Evolutionary conservation across 2,113 vertebrate genomes (phyloP).

Genomic region (Equus quagga): DNA sequence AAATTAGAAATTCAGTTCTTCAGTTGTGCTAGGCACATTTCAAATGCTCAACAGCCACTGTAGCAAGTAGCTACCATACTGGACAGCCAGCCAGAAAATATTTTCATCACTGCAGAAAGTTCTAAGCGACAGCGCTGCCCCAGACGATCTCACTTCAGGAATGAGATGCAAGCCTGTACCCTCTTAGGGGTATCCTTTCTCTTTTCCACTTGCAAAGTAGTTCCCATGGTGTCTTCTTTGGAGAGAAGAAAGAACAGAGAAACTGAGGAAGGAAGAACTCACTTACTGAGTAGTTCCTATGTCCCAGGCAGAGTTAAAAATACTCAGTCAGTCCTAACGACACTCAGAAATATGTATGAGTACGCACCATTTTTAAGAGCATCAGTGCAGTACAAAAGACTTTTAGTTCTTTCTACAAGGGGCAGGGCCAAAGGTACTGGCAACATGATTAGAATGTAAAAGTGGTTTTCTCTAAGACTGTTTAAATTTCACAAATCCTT

Average conservation of each 20-base stretch:
- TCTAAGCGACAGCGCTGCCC: neutral
- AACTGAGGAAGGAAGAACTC: neutral
- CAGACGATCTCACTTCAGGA: neutral
- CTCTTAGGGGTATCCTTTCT: neutral
- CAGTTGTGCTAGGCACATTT: neutral
- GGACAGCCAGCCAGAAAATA: neutral
- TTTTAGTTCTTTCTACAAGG: neutral
- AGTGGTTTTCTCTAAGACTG: neutral
- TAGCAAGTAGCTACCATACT: neutral
- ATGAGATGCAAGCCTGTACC: neutral
- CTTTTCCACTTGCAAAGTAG: neutral
- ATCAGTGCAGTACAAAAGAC: neutral
- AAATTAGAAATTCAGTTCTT: neutral
- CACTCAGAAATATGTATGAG: neutral
- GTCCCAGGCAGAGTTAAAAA: neutral
- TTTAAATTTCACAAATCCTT: conserved; percentile 12
- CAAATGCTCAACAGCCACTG: neutral
- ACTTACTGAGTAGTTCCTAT: neutral
- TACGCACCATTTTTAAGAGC: neutral
- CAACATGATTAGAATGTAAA: neutral
- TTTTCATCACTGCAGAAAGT: neutral
- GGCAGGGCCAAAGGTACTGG: neutral
- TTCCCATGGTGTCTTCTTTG: neutral
- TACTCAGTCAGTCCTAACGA: neutral
- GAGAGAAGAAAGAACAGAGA: neutral